These are phyloP conservation scores for Ictalurus punctatus DNA, from an alignment of 2,113 vertebrate genomes.

Conservation along the genomic window DNA sequence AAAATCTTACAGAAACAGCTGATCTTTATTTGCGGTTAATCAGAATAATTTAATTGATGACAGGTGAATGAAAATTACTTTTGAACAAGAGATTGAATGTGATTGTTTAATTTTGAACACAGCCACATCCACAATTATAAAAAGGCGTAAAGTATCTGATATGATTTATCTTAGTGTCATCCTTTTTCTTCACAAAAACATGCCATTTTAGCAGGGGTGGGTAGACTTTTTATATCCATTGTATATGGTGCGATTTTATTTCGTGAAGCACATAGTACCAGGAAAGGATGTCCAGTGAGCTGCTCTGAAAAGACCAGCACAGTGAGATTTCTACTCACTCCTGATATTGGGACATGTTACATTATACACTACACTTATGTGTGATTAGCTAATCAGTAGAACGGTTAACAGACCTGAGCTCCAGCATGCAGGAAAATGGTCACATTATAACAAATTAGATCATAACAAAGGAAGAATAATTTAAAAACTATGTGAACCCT, in stretches of 20 bases:
- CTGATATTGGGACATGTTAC: neutral
- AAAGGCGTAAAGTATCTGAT: too few relatives aligned
- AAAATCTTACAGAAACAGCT: too few relatives aligned
- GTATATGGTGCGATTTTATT: neutral
- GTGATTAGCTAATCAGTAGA: slow-evolving; percentile 14
- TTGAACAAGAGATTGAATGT: too few relatives aligned
- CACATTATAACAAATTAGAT: neutral
- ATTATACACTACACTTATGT: slow-evolving; percentile 15
- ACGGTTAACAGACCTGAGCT: neutral
- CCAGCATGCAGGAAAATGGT: slow-evolving; percentile 9
- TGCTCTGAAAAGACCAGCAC: neutral
- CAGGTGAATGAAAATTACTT: too few relatives aligned
- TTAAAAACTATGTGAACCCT: neutral
- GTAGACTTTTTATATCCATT: too few relatives aligned
- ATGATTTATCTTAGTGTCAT: too few relatives aligned
- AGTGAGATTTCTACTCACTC: neutral
- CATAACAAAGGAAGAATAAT: neutral
- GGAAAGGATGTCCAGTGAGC: neutral
- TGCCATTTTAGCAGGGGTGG: too few relatives aligned
- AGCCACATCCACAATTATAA: too few relatives aligned
- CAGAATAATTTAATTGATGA: too few relatives aligned
- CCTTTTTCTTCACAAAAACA: too few relatives aligned
- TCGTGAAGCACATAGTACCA: neutral
- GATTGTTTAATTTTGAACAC: too few relatives aligned
- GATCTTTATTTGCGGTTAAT: too few relatives aligned